Conservation (phyloP, 2,888 invertebrate genomes). For the Tetanocera ferruginea region DNA sequence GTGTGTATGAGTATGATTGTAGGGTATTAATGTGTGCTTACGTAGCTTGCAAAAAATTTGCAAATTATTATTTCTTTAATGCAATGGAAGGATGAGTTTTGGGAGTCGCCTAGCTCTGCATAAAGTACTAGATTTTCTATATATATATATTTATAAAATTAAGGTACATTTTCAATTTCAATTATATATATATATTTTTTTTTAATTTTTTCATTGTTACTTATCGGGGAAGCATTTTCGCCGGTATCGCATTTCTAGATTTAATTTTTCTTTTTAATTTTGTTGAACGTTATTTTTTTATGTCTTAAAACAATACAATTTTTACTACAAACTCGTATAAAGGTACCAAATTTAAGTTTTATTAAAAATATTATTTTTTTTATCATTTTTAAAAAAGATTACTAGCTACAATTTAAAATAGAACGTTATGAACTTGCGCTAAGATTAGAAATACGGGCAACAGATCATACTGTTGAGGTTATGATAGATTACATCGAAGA, state of each 20-base stretch:
- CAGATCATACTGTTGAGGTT: too few species aligned
- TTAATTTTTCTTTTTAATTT: conserved; percentile 36
- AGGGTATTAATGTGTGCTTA: neutral
- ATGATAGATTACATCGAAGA: too few species aligned
- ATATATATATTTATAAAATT: conserved; percentile 37
- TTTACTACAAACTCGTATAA: conserved; percentile 50
- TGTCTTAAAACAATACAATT: conserved; percentile 29
- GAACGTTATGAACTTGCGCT: conserved; percentile 4
- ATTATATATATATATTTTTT: conserved; percentile 47
- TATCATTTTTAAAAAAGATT: conserved; percentile 57
- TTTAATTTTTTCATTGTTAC: conserved; percentile 12
- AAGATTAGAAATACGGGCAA: too few species aligned
- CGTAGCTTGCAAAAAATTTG: neutral
- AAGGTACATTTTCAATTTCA: conserved; percentile 46
- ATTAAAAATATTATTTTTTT: conserved; percentile 42
- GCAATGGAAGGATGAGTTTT: neutral
- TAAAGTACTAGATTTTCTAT: conserved; percentile 13
- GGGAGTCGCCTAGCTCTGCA: neutral
- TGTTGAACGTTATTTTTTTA: conserved; percentile 30
- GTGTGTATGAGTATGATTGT: conserved; percentile 9
- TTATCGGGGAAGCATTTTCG: conserved; percentile 19
- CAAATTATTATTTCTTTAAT: neutral
- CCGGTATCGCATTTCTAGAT: conserved; percentile 33
- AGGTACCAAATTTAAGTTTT: conserved; percentile 61
- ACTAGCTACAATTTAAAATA: conserved; percentile 46